phyloP scores from a whole-genome alignment of 2,888 invertebrate species.

The Lypha dubia region DNA sequence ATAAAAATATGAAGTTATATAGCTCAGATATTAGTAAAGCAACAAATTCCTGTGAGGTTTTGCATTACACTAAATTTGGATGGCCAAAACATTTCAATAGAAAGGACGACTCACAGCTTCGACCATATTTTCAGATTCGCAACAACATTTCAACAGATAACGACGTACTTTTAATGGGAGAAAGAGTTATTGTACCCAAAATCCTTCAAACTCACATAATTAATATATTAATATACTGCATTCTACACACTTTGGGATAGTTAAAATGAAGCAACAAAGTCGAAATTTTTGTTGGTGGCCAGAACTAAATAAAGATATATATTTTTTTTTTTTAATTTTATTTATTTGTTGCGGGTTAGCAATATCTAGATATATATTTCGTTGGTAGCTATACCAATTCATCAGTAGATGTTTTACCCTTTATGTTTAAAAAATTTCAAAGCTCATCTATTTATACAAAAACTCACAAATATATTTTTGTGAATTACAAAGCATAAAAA shows the following conservation, averaged over 20 bases:
- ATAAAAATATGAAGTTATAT: background rate
- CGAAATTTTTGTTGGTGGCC: conserved; percentile 17
- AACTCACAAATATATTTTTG: too few species aligned
- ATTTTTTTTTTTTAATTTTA: too few species aligned
- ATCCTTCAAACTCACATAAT: background rate
- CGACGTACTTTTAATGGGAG: conserved; percentile 7
- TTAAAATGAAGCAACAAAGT: conserved; percentile 16
- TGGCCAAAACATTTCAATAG: conserved; percentile 8
- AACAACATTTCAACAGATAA: conserved; percentile 10
- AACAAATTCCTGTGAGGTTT: background rate
- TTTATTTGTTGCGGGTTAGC: too few species aligned
- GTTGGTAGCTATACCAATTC: too few species aligned
- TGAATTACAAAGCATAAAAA: too few species aligned
- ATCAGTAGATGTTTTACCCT: too few species aligned
- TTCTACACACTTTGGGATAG: background rate
- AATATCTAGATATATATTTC: too few species aligned
- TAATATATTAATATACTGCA: background rate
- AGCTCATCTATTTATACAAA: too few species aligned
- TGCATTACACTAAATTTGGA: background rate
- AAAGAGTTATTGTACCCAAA: conserved; percentile 8
- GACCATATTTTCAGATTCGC: background rate
- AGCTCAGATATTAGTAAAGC: background rate
- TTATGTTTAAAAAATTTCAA: too few species aligned
- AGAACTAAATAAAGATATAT: conserved; percentile 3
- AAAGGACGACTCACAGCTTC: background rate